Percentiles rank a stretch among this genome's conserved stretches.
Evolutionary conservation across 2,113 vertebrate genomes (phyloP).

Genomic region (Labeo rohita): DNA sequence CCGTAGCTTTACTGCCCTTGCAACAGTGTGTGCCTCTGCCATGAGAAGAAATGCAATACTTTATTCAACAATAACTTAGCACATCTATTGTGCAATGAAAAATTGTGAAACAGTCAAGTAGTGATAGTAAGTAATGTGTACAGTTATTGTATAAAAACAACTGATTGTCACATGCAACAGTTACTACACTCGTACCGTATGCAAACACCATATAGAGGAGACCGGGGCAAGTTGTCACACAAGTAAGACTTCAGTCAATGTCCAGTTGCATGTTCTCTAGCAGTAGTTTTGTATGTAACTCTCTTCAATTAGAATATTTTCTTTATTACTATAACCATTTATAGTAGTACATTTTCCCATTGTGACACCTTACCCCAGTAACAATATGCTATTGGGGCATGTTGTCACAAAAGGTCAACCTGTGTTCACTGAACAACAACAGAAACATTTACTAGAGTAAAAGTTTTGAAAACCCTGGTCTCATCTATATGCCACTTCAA

Average conservation of each 20-base stretch:
- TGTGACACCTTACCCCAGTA: background rate
- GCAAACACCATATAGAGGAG: background rate
- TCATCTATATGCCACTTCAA: background rate
- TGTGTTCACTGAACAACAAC: background rate
- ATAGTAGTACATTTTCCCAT: background rate
- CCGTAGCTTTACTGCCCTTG: slow-evolving; percentile 69
- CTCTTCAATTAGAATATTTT: background rate
- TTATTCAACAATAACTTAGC: slow-evolving; percentile 10
- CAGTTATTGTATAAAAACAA: background rate
- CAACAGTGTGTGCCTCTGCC: slow-evolving; percentile 48
- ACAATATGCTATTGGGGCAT: no score
- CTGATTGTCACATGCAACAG: background rate
- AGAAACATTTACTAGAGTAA: background rate
- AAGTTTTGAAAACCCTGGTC: background rate
- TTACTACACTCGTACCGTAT: background rate
- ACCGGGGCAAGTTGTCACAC: background rate
- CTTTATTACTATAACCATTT: background rate
- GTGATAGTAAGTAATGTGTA: background rate
- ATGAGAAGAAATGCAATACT: slow-evolving; percentile 33
- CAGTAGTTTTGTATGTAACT: background rate
- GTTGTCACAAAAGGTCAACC: no score
- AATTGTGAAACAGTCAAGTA: background rate
- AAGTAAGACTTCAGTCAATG: background rate
- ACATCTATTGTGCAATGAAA: background rate
- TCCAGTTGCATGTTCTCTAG: background rate